Conservation (phyloP, 2,797 vertebrate species). For the Galago senegalensis region DNA sequence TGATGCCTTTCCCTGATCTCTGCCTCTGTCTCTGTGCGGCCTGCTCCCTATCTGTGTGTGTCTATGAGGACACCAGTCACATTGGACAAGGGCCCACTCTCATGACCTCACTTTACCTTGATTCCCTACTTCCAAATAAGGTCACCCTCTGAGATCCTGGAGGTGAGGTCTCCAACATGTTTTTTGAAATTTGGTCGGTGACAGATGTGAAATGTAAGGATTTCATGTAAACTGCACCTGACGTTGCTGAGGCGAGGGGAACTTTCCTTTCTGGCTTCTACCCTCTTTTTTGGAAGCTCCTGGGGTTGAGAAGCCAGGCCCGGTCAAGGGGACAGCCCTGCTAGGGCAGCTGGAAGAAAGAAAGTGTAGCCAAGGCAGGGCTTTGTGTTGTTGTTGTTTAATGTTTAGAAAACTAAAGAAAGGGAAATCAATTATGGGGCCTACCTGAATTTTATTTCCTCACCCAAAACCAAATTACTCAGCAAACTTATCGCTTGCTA, state of each 20-base stretch:
- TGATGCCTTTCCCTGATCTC: background rate
- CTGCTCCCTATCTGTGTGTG: accelerated
- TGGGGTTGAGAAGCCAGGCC: background rate
- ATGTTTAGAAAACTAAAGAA: slow-evolving; percentile 94
- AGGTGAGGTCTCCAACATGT: background rate
- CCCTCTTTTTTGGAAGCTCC: background rate
- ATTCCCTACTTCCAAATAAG: background rate
- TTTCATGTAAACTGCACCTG: background rate
- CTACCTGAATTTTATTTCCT: slow-evolving; percentile 99
- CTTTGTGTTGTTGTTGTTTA: slow-evolving; percentile 91
- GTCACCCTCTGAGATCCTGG: background rate
- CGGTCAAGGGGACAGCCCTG: slow-evolving; percentile 35
- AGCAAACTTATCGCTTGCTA: slow-evolving; percentile 99
- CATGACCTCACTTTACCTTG: background rate
- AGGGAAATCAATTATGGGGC: slow-evolving; percentile 99
- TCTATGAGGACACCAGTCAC: background rate
- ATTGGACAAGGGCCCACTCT: background rate
- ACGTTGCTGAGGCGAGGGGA: background rate
- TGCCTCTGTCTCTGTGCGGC: accelerated
- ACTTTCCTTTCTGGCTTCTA: background rate
- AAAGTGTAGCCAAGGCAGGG: slow-evolving; percentile 92
- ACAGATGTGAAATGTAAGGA: background rate
- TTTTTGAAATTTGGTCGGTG: background rate
- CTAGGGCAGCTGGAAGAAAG: slow-evolving; percentile 74
- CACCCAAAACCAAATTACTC: slow-evolving; percentile 99